These are phyloP conservation scores for Athrips mouffetella DNA, from an alignment of 2,888 invertebrate species.

Conservation along the genomic window DNA sequence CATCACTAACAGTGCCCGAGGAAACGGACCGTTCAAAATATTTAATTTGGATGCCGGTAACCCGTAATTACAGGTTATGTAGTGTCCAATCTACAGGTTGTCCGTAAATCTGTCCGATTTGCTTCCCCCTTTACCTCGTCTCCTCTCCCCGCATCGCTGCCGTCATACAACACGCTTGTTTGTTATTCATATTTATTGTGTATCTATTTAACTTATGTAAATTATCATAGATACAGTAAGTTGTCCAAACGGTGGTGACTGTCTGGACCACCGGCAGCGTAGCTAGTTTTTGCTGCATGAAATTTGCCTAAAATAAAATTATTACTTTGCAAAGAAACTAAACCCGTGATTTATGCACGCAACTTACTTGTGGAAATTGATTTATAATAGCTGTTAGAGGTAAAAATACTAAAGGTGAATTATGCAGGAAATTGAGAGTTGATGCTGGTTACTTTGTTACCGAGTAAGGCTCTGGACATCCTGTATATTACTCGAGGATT, in stretches of 20 bases:
- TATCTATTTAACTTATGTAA: constrained; percentile 15
- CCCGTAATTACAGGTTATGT: constrained; percentile 58
- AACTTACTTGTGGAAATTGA: constrained; percentile 2
- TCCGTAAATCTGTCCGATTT: constrained; percentile 48
- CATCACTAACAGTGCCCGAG: constrained; percentile 46
- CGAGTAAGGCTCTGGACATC: constrained; percentile 9
- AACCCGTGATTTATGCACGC: background rate
- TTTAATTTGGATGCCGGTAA: constrained; percentile 63
- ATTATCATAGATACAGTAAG: constrained; percentile 9
- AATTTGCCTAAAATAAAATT: constrained; percentile 4
- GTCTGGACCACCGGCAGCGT: constrained; percentile 6
- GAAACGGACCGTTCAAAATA: constrained; percentile 61
- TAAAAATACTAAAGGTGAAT: background rate
- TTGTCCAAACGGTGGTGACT: constrained; percentile 6
- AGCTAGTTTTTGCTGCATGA: constrained; percentile 6
- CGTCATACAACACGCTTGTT: constrained; percentile 17
- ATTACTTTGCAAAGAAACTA: constrained; percentile 2
- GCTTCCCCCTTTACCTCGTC: background rate
- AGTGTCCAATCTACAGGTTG: constrained; percentile 50
- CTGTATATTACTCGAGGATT: constrained; percentile 14
- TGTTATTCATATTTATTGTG: constrained; percentile 24
- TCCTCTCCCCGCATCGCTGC: background rate
- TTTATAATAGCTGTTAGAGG: constrained; percentile 2
- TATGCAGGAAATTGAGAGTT: constrained; percentile 8
- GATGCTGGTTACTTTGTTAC: constrained; percentile 5